A percentile compares a stretch with the other conserved stretches of the same genome.
phyloP scores from a whole-genome alignment of 1,140 invertebrate species.

The Temnothorax curvispinosus region DNA sequence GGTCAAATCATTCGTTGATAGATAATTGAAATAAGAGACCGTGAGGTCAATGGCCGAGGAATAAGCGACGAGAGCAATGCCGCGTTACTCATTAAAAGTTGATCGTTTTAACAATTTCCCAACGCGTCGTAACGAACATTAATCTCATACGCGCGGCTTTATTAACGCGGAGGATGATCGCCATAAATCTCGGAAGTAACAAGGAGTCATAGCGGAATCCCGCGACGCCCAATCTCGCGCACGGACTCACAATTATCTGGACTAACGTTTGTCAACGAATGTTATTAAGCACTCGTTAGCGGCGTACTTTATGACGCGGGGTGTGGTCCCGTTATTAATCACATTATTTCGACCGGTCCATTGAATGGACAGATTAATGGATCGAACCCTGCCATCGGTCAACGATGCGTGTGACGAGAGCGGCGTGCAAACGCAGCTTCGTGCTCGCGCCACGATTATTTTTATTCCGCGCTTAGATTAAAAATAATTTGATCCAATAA shows the following conservation, averaged over 20 bases:
- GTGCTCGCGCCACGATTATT: not conserved
- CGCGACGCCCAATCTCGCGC: slow-evolving; percentile 33
- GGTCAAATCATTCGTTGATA: not conserved
- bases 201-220: not conserved
- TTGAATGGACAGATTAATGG: slow-evolving; percentile 71
- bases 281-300: slow-evolving; percentile 42
- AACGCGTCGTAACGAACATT: not conserved
- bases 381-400: slow-evolving; percentile 60
- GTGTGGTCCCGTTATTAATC: slow-evolving; percentile 67
- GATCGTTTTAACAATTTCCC: slow-evolving; percentile 4
- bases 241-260: slow-evolving; percentile 26
- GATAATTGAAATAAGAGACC: not conserved
- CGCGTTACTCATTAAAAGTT: not conserved
- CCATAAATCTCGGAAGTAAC: slow-evolving; percentile 49
- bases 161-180: slow-evolving; percentile 17
- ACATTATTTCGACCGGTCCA: slow-evolving; percentile 65
- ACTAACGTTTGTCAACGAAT: slow-evolving; percentile 49
- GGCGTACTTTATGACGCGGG: slow-evolving; percentile 31
- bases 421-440: not conserved
- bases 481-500: slow-evolving; percentile 10
- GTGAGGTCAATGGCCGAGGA: not conserved
- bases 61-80: not conserved
- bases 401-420: slow-evolving; percentile 62
- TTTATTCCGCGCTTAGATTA: not conserved
- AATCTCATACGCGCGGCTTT: slow-evolving; percentile 11